Base-by-base conservation (phyloP, 2,888 invertebrate genomes). In the Ryuthela nishihirai region DNA sequence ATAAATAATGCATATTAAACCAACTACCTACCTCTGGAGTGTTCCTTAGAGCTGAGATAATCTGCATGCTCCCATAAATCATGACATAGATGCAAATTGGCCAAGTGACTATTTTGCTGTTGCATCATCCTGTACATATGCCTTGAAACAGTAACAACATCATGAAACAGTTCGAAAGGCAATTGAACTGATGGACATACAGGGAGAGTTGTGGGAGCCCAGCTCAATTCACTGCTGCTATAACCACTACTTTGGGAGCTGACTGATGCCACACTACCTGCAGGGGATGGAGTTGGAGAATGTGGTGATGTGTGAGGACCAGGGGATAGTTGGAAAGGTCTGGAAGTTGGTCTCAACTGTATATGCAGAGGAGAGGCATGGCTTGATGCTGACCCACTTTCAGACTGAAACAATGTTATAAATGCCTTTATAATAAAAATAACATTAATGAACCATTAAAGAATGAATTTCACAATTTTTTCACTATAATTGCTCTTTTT, bases 11-110 rank as follows among this genome's bases (percentile, higher is more conserved):
- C n/a, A n/a, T n/a, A n/a, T n/a, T n/a, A n/a, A 21, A 21, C 21
- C 5, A 20, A 7, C 4, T 23, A 3, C n/a, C 20, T 73, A 92
- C 93, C 91, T 80, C 85, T 85, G 73, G 88, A 85, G 69, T 85
- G 83, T 62, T 87, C 82, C 59, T 83, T 82, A 62, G 83, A 79
- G 64, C 90, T 88, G 64, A 89, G 78, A 43, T 78, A 75, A 72
- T 91, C 90, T 7, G 92, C 92, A 75, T 88, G 86, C 74, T 93
- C 92, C 93, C 93, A 94, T 68, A 91, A 80, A 67, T 93, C 92
- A 76, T 90, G 88, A 72, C 87, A 85, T 63, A 83, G 85, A 65
- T 86, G 80, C 67, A 93, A 80, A 78, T 88, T 85, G 70, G 82
- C 82, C 74, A 87, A 85, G 75, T 86, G 84, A 72, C 83, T 83